Evolutionary conservation across 1,140 invertebrate genomes (phyloP).

Genomic region (Listronotus bonariensis): DNA sequence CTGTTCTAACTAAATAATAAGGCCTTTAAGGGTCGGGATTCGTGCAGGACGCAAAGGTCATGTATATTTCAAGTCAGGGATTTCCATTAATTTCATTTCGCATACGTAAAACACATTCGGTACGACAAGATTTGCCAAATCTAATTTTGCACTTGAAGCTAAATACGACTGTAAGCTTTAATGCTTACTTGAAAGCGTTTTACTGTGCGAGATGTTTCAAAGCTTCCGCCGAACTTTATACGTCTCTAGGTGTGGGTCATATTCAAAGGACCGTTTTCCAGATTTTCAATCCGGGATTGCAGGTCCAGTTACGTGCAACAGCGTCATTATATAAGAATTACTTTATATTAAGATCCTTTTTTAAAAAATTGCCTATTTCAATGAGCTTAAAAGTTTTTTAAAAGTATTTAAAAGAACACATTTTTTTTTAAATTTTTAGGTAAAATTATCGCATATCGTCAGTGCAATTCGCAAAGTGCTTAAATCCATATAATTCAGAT

Average conservation of each 20-base stretch:
- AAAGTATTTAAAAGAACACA: not conserved
- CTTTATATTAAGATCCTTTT: not conserved
- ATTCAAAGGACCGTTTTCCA: too few relatives aligned
- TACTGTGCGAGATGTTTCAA: not conserved
- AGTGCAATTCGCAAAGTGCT: too few relatives aligned
- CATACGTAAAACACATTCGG: constrained; percentile 16
- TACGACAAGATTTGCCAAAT: constrained; percentile 19
- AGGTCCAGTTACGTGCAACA: too few relatives aligned
- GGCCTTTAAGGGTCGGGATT: constrained; percentile 7
- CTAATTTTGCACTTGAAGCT: constrained; percentile 6
- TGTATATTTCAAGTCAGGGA: constrained; percentile 17
- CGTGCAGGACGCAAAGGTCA: constrained; percentile 10
- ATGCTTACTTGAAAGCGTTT: constrained; percentile 5
- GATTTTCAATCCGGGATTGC: too few relatives aligned
- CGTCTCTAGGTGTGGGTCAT: too few relatives aligned
- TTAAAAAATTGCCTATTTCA: not conserved
- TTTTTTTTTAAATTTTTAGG: too few relatives aligned
- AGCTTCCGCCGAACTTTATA: too few relatives aligned
- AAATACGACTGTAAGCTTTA: not conserved
- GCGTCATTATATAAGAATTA: too few relatives aligned
- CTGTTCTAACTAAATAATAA: constrained; percentile 19
- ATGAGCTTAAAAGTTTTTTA: too few relatives aligned
- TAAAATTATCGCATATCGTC: too few relatives aligned
- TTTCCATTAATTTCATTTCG: constrained; percentile 23
- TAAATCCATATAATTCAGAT: too few relatives aligned